These are phyloP conservation scores for Yponomeuta sedellus DNA, from an alignment of 2,888 invertebrate species.

Conservation along the genomic window DNA sequence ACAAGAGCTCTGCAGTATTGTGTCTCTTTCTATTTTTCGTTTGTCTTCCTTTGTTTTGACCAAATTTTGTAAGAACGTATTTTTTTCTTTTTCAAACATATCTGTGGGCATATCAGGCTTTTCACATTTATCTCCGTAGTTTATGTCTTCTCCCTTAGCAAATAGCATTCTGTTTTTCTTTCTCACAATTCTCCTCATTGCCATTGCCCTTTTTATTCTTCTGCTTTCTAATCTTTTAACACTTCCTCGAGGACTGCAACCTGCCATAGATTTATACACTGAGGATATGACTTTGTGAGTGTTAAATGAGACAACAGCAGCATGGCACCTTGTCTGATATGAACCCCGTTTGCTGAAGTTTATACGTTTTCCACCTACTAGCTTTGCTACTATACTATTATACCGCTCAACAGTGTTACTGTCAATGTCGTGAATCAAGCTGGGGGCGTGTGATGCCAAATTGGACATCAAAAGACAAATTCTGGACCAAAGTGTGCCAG, in stretches of 20 bases:
- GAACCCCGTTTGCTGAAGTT: constrained; percentile 34
- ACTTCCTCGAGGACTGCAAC: constrained; percentile 3
- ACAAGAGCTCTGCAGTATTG: constrained; percentile 15
- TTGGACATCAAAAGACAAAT: constrained; percentile 9
- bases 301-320: constrained; percentile 33
- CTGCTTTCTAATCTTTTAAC: constrained; percentile 10
- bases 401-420: constrained; percentile 33
- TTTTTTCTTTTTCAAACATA: constrained; percentile 3
- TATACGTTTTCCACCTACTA: constrained; percentile 34
- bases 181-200: no score
- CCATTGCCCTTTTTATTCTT: no score
- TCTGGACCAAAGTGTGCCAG: constrained; percentile 5
- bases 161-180: no score
- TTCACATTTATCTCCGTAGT: constrained; percentile 14
- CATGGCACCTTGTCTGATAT: constrained; percentile 30
- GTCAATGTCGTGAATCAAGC: constrained; percentile 24
- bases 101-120: constrained; percentile 17
- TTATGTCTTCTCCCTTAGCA: neutral
- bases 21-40: constrained; percentile 6
- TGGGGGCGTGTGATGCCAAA: constrained; percentile 18
- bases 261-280: constrained; percentile 12
- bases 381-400: constrained; percentile 31
- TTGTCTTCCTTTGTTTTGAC: no score
- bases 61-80: no score
- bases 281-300: constrained; percentile 16